These are phyloP conservation scores for Takifugu bimaculatus DNA, from an alignment of 2,113 vertebrate genomes.

Conservation along the genomic window DNA sequence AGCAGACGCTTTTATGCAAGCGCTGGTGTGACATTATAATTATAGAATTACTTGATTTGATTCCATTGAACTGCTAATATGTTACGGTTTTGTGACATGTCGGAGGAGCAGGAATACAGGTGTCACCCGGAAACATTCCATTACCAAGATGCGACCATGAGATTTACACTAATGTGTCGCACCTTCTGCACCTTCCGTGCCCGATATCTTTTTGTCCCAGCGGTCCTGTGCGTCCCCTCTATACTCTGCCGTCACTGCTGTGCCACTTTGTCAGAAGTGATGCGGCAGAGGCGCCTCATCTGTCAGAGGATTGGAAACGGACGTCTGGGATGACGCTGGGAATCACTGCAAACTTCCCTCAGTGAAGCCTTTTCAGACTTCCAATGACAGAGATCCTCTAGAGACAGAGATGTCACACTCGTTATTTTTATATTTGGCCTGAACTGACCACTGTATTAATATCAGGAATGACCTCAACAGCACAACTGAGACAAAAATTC, in stretches of 20 bases:
- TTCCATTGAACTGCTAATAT: constrained; percentile 9
- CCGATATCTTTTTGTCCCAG: too few relatives aligned
- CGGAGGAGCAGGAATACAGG: too few relatives aligned
- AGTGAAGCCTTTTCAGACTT: not conserved
- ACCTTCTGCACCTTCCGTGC: too few relatives aligned
- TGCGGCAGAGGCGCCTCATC: constrained; percentile 1
- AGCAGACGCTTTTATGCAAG: constrained; percentile 30
- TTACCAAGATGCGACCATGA: too few relatives aligned
- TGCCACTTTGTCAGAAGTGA: constrained; percentile 9
- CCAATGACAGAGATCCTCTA: too few relatives aligned
- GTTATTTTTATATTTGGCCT: not conserved
- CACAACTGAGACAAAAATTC: constrained; percentile 12
- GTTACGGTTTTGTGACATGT: too few relatives aligned
- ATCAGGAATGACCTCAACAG: constrained; percentile 2
- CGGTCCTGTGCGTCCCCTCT: not conserved
- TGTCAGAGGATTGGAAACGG: constrained; percentile 20
- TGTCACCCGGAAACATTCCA: too few relatives aligned
- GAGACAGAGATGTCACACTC: too few relatives aligned
- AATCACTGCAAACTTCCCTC: not conserved
- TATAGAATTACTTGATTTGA: constrained; percentile 44
- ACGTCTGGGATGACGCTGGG: not conserved
- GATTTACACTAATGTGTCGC: too few relatives aligned
- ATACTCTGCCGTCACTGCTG: not conserved
- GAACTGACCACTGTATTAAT: not conserved
- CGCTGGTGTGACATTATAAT: constrained; percentile 32